Evolutionary conservation across 2,888 invertebrate species (phyloP), one percentile per base, ranked within the genome.

Genomic region (Hoplodrina blanda): DNA sequence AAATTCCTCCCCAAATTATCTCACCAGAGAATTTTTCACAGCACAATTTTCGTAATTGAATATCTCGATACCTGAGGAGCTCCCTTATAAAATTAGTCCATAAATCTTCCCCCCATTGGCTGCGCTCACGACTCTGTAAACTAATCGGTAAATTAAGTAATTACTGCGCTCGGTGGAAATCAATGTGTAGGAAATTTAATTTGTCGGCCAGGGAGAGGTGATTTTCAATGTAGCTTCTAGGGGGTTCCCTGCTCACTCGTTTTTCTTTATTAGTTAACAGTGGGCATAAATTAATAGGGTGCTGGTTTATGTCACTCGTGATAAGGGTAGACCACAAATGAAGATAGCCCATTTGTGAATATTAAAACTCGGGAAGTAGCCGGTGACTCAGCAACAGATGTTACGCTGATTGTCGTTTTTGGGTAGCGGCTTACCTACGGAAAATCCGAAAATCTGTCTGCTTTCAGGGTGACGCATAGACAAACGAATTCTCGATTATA

Each of bases 101-200:
- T 92, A 92, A 91, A 93, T 92, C 91, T 91, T 87, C 82, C 87
- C 91, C 92, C 90, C 87, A 85, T 85, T 85, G 86, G 82, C 85
- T 87, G 87, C 85, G 90, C 85, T 87, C 91, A 90, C 87, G 84
- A 85, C 89, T 90, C 89, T 90, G 91, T 92, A 90, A 94, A 93
- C 91, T 93, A 92, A 93, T 93, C 91, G 91, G 85, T 88, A 91
- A 93, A 94, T 94, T 92, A 93, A 91, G 89, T 93, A 93, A 94
- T 93, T 93, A 93, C 89, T 89, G 86, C 84, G 86, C 87, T 84
- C 87, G 86, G 86, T 91, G 90, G 90, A 92, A 94, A 93, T 93
- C 93, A 94, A 94, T 94, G 92, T 92, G 91, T 90, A 90, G 89
- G 89, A 91, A 93, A 94, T 93, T 94, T 91, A 93, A 94, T 94